phyloP scores from a whole-genome alignment of 2,888 invertebrate genomes.

The Parthenolecanium corni region DNA sequence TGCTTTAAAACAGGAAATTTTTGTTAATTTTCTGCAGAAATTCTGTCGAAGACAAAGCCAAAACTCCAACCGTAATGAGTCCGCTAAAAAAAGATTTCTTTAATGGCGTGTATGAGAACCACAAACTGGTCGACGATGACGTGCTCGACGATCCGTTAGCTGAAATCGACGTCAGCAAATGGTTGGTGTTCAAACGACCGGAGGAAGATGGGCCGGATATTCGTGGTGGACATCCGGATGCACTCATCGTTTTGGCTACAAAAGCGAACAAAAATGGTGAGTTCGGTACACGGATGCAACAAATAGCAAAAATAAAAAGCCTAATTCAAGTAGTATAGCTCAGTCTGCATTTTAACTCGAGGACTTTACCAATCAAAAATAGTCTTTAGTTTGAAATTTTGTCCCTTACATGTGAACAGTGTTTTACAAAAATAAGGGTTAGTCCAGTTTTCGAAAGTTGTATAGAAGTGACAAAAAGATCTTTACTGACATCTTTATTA shows the following conservation, averaged over 20 bases:
- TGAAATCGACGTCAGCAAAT: constrained; percentile 59
- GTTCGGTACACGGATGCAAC: no score
- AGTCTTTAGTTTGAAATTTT: no score
- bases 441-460: no score
- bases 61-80: constrained; percentile 3
- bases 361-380: no score
- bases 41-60: background rate
- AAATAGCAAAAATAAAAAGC: no score
- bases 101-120: background rate
- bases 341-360: no score
- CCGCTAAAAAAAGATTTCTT: constrained; percentile 13
- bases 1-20: background rate
- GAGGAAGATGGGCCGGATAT: constrained; percentile 83
- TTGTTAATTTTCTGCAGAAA: background rate
- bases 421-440: no score
- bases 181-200: constrained; percentile 63
- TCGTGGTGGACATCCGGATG: constrained; percentile 86
- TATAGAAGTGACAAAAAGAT: no score
- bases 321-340: no score
- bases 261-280: constrained; percentile 77
- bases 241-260: constrained; percentile 89
- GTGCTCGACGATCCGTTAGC: constrained; percentile 21
- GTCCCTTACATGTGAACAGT: no score
- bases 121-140: constrained; percentile 3
- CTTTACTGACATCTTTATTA: no score